Percentiles rank a stretch among this genome's conserved stretches.
Conservation (phyloP, 35 echinoderm and acorn worm species). For the Lytechinus variegatus region DNA sequence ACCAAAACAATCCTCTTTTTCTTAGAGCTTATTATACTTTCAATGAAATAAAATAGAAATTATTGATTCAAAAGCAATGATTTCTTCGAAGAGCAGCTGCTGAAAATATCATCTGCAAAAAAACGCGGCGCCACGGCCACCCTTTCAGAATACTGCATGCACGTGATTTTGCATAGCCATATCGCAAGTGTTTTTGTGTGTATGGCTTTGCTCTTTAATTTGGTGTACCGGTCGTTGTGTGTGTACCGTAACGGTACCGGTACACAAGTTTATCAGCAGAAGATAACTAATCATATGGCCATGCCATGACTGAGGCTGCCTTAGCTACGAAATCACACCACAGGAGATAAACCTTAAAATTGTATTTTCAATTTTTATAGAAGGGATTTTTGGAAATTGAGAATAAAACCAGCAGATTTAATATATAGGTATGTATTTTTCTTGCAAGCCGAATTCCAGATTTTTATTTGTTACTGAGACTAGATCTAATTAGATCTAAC, state of each 20-base stretch:
- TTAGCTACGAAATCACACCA: neutral
- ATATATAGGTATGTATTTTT: neutral
- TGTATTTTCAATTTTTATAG: neutral
- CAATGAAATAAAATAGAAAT: neutral
- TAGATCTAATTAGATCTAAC: no score
- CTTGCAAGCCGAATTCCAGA: neutral
- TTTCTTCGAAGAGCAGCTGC: neutral
- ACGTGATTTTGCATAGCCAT: neutral
- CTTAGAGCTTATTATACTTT: neutral
- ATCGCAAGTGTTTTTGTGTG: neutral
- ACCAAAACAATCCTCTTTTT: no score
- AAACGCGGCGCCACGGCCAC: neutral
- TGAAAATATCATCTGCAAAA: neutral
- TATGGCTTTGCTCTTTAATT: neutral
- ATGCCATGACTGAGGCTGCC: neutral
- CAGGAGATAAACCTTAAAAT: neutral
- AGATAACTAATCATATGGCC: neutral
- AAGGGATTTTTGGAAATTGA: neutral
- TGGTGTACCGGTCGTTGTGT: neutral
- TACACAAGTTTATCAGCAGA: conserved; percentile 5
- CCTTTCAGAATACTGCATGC: neutral
- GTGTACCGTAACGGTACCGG: neutral
- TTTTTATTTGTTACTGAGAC: no score
- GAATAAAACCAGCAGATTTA: neutral
- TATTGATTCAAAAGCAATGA: neutral